phyloP scores from a whole-genome alignment of 1,140 invertebrate genomes.

The Potamilus streckersoni region DNA sequence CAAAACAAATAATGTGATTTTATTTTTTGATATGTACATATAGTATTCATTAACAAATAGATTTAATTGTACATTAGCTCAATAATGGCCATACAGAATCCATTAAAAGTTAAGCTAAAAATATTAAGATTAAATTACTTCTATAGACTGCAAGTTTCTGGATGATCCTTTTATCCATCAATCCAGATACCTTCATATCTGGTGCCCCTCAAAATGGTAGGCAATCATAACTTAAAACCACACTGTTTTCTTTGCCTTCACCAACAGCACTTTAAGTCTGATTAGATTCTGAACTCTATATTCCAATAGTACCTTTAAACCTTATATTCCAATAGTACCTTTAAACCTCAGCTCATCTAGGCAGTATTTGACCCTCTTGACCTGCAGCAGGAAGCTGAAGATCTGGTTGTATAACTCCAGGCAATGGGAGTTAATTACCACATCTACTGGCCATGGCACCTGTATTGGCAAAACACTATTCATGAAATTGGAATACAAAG shows the following conservation, averaged over 20 bases:
- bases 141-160: background rate
- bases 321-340: constrained; percentile 41
- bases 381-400: constrained; percentile 75
- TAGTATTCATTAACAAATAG: too few relatives aligned
- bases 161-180: background rate
- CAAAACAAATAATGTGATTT: too few relatives aligned
- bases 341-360: constrained; percentile 73
- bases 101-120: background rate
- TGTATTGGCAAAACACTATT: constrained; percentile 39
- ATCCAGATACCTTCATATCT: background rate
- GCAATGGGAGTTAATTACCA: constrained; percentile 71
- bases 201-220: background rate
- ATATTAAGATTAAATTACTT: background rate
- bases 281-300: background rate
- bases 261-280: background rate
- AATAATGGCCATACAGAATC: too few relatives aligned
- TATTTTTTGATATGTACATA: too few relatives aligned
- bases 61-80: too few relatives aligned
- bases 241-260: background rate
- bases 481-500: too few relatives aligned
- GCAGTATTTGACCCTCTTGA: constrained; percentile 74
- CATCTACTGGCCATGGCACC: constrained; percentile 71
- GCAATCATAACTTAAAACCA: background rate
- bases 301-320: constrained; percentile 50
- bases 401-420: constrained; percentile 74